Base-by-base conservation (phyloP, 2,888 invertebrate genomes). In the Bombyx huttoni region DNA sequence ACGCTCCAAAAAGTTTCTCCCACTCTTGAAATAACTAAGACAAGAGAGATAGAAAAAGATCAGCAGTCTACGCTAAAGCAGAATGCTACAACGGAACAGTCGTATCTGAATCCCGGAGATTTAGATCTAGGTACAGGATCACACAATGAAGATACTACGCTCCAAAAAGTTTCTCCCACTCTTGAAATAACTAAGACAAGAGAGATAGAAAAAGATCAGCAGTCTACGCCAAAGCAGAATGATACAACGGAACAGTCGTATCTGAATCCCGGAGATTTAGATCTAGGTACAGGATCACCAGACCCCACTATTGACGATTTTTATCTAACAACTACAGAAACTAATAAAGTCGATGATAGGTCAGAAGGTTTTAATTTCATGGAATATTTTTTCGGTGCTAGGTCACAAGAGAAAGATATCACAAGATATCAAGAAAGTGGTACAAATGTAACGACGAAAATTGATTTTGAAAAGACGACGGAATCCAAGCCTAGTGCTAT, bases 371-470 rank as follows among this genome's bases (percentile, higher is more conserved):
- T 81, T 52, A 87, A 78, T 54, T 69, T 88, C 13, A 84, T 86
- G 81, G 81, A 82, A 54, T 86, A 85, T 54, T 64, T 87, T 10
- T 86, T 88, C 53, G 86, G 90, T 60, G 60, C 75, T 1, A 78
- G 82, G 12, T 65, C 80, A 9, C 65, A 76, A 34, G 79, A 75
- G 24, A 69, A 76, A 51, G 57, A 60, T n/a, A n/a, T n/a, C n/a
- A n/a, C n/a, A n/a, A n/a, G n/a, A 45, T 53, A 64, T 63, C 51
- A 54, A 52, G 45, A 54, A 13, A 59, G 64, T 51, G 59, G 61
- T 47, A 60, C 65, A 54, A 57, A 65, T 52, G 58, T 54, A 40
- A 60, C 59, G 62, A 79, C 63, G 13, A 59, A 58, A 51, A 14
- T 55, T n/a, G 67, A 73, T 53, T 55, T 59, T 33, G 69, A 76